Base-by-base conservation (phyloP, 2,888 invertebrate species). In the Ectropis crepuscularia region DNA sequence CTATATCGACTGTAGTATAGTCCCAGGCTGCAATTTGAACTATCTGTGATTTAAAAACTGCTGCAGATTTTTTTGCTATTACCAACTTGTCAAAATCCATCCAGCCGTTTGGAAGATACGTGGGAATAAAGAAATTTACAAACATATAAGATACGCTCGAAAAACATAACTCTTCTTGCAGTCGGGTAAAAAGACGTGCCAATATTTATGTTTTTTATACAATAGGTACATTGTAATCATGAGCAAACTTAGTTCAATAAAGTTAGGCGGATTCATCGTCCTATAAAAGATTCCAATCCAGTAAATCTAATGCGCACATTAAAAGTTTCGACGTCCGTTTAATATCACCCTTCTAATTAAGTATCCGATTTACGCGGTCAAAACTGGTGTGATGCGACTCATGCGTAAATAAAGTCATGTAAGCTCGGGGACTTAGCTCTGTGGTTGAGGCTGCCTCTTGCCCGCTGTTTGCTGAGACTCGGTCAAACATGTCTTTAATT, bases 351-450 rank as follows among this genome's bases (percentile, higher is more conserved):
- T 63, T 41, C 51, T 55, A 55, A 61, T 69, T 41, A 54, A 58
- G 63, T 61, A 66, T 67, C 64, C 67, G 67, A 71, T 61, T 65
- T 58, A 66, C 66, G 68, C 64, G 69, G 64, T 66, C 66, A 60
- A 68, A 70, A 68, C 63, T 72, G 68, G 53, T 64, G 60, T 63
- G 57, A 49, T 57, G 51, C 38, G 45, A 46, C 57, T 50, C 54
- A 43, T 70, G 59, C 70, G 64, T 66, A 69, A 64, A 70, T 69
- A 72, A 47, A 65, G 67, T 63, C 58, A 61, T 64, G 67, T 50
- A 51, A 64, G 65, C 63, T 70, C 65, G 61, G 57, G 49, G 62
- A 53, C 57, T 63, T 70, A 54, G 57, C 57, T 70, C 37, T 58
- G 58, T 64, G 55, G 54, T 61, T 61, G 64, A 16, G 64, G 67